A percentile compares a stretch with the other conserved stretches of the same genome.
These are phyloP conservation scores for Tipula lateralis DNA, from an alignment of 2,888 invertebrate genomes.

Conservation along the genomic window DNA sequence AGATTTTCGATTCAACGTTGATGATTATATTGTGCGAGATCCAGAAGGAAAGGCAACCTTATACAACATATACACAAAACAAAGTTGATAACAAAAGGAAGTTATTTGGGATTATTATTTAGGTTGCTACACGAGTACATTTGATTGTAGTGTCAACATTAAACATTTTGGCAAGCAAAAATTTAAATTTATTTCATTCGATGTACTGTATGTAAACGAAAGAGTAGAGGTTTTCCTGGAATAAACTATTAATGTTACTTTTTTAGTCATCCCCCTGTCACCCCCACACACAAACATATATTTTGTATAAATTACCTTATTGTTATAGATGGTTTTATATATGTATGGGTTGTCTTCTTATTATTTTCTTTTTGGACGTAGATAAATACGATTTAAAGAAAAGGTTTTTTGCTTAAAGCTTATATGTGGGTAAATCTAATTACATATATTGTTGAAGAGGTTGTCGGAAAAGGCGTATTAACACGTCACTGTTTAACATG, in stretches of 20 bases:
- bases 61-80: background rate
- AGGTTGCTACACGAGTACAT: background rate
- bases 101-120: conserved; percentile 11
- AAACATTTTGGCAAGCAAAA: background rate
- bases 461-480: too few relatives aligned
- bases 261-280: background rate
- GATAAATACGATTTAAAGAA: background rate
- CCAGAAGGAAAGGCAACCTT: background rate
- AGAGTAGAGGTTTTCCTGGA: background rate
- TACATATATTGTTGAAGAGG: too few relatives aligned
- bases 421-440: background rate
- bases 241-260: background rate
- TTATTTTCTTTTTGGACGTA: background rate
- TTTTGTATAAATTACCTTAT: background rate
- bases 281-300: background rate
- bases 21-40: background rate
- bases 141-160: conserved; percentile 3
- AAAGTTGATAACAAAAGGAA: background rate
- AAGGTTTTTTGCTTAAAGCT: background rate
- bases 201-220: background rate
- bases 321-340: background rate
- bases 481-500: too few relatives aligned
- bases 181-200: background rate
- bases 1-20: too few relatives aligned
- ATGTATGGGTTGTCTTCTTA: background rate